Evolutionary conservation across 2,888 invertebrate species (phyloP).

Genomic region (Drosophila peninsularis): DNA sequence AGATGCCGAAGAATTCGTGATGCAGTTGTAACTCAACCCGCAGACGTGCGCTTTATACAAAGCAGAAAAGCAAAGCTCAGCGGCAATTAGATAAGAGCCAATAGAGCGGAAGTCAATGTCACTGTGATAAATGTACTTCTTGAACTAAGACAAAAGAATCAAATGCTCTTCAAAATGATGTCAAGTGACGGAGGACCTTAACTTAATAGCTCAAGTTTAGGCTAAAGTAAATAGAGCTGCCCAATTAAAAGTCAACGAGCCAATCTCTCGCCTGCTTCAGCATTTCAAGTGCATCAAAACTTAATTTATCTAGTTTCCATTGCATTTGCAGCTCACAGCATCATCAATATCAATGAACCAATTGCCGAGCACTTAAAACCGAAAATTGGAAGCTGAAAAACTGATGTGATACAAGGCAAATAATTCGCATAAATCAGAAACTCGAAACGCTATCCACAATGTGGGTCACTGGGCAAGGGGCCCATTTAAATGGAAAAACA

Average conservation of each 20-base stretch:
- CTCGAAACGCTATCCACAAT: conserved; percentile 26
- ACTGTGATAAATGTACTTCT: neutral
- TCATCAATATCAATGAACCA: conserved; percentile 25
- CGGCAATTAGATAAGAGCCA: conserved; percentile 27
- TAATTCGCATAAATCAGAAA: conserved; percentile 74
- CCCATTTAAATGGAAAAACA: conserved; percentile 67
- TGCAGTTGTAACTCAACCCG: conserved; percentile 6
- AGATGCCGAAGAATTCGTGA: conserved; percentile 42
- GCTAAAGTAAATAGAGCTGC: neutral
- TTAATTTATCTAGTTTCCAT: conserved; percentile 43
- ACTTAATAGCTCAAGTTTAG: neutral
- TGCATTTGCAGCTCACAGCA: conserved; percentile 19
- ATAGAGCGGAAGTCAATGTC: conserved; percentile 8
- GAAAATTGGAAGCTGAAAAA: conserved; percentile 26
- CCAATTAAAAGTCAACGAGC: conserved; percentile 1
- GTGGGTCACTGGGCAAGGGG: conserved; percentile 59
- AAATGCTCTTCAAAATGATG: neutral
- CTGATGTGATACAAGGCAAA: conserved; percentile 52
- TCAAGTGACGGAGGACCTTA: neutral
- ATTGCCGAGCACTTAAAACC: conserved; percentile 34
- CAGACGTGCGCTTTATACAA: conserved; percentile 22
- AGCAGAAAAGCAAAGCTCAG: conserved; percentile 6
- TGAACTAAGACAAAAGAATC: neutral
- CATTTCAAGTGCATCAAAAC: conserved; percentile 38
- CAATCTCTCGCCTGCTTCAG: conserved; percentile 11